Percentiles rank a stretch among this genome's conserved stretches.
Conservation (phyloP, 1,140 invertebrate species). For the Drosophila mauritiana region DNA sequence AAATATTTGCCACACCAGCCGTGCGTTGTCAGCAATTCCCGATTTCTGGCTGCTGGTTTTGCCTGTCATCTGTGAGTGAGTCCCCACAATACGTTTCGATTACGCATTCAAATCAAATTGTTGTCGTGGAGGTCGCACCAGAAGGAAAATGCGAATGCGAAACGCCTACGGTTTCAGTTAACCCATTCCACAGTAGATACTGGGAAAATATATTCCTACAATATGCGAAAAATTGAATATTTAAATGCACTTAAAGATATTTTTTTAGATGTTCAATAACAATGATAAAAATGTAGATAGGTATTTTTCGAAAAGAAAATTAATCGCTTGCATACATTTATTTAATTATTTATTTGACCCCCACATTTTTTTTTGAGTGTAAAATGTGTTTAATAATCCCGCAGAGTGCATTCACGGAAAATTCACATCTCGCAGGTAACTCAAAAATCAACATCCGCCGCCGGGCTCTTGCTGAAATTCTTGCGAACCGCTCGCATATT, state of each 20-base stretch:
- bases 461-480: slow-evolving; percentile 10
- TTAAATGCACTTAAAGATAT: background rate
- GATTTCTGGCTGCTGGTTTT: slow-evolving; percentile 28
- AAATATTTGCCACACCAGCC: slow-evolving; percentile 63
- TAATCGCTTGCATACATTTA: too few relatives aligned
- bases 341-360: too few relatives aligned
- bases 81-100: slow-evolving; percentile 75
- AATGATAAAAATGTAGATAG: too few relatives aligned
- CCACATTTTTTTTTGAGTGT: slow-evolving; percentile 4
- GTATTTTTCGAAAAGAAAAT: too few relatives aligned
- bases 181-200: background rate
- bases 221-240: background rate
- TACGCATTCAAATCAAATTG: slow-evolving; percentile 80
- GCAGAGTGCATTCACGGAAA: slow-evolving; percentile 73
- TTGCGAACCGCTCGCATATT: slow-evolving; percentile 48
- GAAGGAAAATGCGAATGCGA: slow-evolving; percentile 30
- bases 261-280: too few relatives aligned
- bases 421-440: slow-evolving; percentile 50
- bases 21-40: slow-evolving; percentile 41
- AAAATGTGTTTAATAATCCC: slow-evolving; percentile 3
- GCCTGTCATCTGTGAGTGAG: slow-evolving; percentile 48
- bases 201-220: background rate
- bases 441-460: slow-evolving; percentile 56
- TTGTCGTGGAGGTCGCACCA: slow-evolving; percentile 52
- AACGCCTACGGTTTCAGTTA: slow-evolving; percentile 28